A percentile compares a stretch with the other conserved stretches of the same genome.
Conservation (phyloP, 2,888 invertebrate genomes). For the Plusia festucae region DNA sequence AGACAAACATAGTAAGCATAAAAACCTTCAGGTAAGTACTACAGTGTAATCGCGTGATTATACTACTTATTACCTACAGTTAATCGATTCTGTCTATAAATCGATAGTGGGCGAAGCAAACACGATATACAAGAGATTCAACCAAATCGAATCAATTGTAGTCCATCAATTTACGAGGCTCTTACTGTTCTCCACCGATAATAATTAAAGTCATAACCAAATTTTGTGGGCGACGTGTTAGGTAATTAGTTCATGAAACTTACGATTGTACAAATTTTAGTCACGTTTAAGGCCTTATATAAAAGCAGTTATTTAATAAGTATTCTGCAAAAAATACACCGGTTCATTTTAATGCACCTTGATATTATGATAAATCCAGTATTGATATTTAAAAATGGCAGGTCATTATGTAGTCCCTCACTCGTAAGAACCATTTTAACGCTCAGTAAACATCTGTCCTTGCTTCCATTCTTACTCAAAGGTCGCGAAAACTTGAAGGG, state of each 20-base stretch:
- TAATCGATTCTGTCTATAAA: slow-evolving; percentile 53
- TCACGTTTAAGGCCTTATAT: neutral
- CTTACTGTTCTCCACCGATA: slow-evolving; percentile 63
- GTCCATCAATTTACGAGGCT: slow-evolving; percentile 63
- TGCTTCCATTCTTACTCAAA: slow-evolving; percentile 75
- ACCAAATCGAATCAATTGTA: slow-evolving; percentile 71
- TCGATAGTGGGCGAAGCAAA: slow-evolving; percentile 46
- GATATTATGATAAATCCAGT: neutral
- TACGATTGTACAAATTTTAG: no score
- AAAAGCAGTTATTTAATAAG: neutral
- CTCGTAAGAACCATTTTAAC: slow-evolving; percentile 53
- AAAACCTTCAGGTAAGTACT: slow-evolving; percentile 31
- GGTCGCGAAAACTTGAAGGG: slow-evolving; percentile 83
- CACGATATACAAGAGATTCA: slow-evolving; percentile 45
- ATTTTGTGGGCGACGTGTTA: slow-evolving; percentile 10
- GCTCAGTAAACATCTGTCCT: slow-evolving; percentile 74
- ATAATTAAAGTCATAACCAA: slow-evolving; percentile 63
- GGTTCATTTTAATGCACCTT: neutral
- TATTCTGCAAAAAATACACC: neutral
- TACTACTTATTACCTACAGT: slow-evolving; percentile 31
- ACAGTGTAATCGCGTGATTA: slow-evolving; percentile 55
- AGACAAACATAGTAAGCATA: slow-evolving; percentile 32
- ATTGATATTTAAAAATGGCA: slow-evolving; percentile 6
- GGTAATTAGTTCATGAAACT: neutral
- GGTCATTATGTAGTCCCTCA: slow-evolving; percentile 24